Conservation (phyloP, 2,113 vertebrate genomes). For the Pseudorhombus dupliciocellatus region DNA sequence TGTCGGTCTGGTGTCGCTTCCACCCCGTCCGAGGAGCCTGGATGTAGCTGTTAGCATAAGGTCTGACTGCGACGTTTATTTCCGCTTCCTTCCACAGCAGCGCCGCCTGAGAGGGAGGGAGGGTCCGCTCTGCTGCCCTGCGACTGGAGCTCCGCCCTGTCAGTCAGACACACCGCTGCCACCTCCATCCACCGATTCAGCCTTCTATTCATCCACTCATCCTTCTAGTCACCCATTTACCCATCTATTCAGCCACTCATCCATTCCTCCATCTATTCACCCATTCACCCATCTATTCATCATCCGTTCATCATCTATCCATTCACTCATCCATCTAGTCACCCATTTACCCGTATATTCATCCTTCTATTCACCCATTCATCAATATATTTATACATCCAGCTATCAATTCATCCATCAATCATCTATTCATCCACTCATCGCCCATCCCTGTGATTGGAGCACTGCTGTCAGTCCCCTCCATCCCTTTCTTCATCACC, state of each 20-base stretch:
- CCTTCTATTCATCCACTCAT: not conserved
- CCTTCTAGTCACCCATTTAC: not conserved
- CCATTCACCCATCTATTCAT: too few species aligned
- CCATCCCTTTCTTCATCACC: not conserved
- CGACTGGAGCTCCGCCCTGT: conserved; percentile 60
- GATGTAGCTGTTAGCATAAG: conserved; percentile 63
- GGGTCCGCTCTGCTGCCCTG: conserved; percentile 33
- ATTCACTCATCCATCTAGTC: not conserved
- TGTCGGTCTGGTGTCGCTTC: conserved; percentile 49
- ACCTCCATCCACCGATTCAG: not conserved
- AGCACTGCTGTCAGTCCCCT: too few species aligned
- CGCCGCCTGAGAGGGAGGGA: not conserved
- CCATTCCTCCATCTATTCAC: not conserved
- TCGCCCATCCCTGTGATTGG: too few species aligned
- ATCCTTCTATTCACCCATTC: not conserved
- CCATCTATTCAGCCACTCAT: not conserved
- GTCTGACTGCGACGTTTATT: conserved; percentile 64
- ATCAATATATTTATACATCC: not conserved
- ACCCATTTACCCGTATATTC: not conserved
- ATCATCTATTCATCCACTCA: too few species aligned
- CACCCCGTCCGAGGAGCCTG: conserved; percentile 54
- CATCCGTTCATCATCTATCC: not conserved
- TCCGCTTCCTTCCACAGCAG: conserved; percentile 78
- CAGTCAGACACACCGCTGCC: conserved; percentile 5
- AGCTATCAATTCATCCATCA: too few species aligned